Conservation (phyloP, 2,113 vertebrate genomes). For the Eidolon helvum region DNA sequence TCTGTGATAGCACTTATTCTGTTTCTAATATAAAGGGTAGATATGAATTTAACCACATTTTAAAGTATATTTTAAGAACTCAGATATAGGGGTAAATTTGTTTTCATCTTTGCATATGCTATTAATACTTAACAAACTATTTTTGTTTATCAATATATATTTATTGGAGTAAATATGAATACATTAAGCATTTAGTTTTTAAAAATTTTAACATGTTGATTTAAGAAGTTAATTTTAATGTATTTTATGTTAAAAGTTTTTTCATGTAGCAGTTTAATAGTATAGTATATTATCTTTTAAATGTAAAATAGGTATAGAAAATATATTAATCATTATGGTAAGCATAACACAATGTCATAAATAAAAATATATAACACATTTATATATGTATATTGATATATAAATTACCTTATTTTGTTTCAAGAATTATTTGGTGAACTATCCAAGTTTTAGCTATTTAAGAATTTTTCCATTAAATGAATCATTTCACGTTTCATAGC, state of each 20-base stretch:
- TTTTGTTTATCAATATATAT: neutral
- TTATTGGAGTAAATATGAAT: neutral
- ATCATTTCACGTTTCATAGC: constrained; percentile 17
- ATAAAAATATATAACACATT: neutral
- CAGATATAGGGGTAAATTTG: neutral
- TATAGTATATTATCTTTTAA: neutral
- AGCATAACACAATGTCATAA: neutral
- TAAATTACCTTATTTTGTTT: neutral
- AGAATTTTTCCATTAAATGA: constrained; percentile 10
- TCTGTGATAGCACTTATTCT: neutral
- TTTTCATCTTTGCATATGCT: neutral
- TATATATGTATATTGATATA: neutral
- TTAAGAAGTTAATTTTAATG: neutral
- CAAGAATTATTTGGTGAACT: neutral
- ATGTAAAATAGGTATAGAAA: neutral
- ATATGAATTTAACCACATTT: neutral
- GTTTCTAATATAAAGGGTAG: neutral
- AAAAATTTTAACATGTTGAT: neutral
- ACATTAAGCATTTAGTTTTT: neutral
- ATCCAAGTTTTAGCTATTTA: neutral
- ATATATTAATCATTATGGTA: neutral
- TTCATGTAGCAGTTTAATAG: neutral
- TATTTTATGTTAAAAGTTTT: neutral
- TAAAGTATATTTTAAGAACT: neutral
- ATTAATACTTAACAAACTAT: neutral